These are phyloP conservation scores for Hetaerina titia DNA, from an alignment of 2,888 invertebrate species.

Conservation along the genomic window DNA sequence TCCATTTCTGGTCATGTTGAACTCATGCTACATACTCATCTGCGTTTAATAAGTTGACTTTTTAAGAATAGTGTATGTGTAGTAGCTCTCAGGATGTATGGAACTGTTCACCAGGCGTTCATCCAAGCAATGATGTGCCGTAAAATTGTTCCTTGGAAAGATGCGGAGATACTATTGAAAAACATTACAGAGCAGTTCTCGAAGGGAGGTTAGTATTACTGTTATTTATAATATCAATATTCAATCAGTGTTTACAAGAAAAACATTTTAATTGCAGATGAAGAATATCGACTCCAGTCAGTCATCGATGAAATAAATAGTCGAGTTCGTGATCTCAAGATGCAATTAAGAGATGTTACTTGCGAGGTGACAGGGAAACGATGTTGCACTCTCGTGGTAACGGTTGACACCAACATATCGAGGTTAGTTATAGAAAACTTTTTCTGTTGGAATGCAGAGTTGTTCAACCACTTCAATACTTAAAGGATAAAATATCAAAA, in stretches of 20 bases:
- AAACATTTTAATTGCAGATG: background rate
- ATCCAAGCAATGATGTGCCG: slow-evolving; percentile 47
- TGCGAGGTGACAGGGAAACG: slow-evolving; percentile 30
- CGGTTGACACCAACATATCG: slow-evolving; percentile 25
- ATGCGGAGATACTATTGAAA: background rate
- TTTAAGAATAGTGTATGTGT: too few species aligned
- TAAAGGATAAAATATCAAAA: too few species aligned
- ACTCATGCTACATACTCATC: too few species aligned
- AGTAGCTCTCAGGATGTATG: background rate
- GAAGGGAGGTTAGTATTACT: background rate
- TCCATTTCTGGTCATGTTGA: too few species aligned
- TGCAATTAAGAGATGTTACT: slow-evolving; percentile 5
- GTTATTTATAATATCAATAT: background rate
- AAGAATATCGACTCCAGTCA: background rate
- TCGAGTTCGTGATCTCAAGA: slow-evolving; percentile 42
- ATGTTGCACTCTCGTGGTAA: slow-evolving; percentile 40
- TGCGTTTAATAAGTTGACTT: too few species aligned
- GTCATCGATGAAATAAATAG: slow-evolving; percentile 53
- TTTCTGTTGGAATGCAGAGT: too few species aligned
- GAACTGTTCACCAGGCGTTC: background rate
- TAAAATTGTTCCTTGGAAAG: slow-evolving; percentile 28
- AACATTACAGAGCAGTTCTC: background rate
- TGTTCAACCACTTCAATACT: too few species aligned
- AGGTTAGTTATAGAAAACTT: background rate
- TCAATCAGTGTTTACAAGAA: background rate